These are phyloP conservation scores for Trinectes maculatus DNA, from an alignment of 2,113 vertebrate species.

Conservation along the genomic window DNA sequence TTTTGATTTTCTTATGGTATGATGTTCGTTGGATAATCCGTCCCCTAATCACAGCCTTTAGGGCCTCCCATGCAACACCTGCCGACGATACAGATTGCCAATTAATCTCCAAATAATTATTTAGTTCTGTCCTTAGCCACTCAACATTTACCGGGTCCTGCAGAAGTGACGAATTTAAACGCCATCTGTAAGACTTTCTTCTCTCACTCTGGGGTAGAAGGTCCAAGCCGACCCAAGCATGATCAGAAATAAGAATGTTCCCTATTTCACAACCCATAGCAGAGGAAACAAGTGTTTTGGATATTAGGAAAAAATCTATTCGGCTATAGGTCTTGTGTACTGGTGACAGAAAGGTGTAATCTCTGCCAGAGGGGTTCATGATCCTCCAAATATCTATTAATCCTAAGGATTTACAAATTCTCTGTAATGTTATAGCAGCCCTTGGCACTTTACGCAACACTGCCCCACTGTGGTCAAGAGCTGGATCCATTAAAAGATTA, in stretches of 20 bases:
- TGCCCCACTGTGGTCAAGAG: not conserved
- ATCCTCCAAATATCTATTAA: slow-evolving; percentile 11
- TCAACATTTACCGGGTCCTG: not conserved
- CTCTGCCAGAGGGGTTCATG: slow-evolving; percentile 4
- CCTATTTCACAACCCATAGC: not conserved
- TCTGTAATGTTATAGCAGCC: not conserved
- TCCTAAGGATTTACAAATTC: not conserved
- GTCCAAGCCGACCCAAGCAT: not conserved
- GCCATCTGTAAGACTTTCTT: not conserved
- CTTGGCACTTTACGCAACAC: not conserved
- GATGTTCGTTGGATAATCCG: not conserved
- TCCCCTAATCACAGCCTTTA: slow-evolving; percentile 2
- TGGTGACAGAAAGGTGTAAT: not conserved
- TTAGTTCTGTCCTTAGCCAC: not conserved
- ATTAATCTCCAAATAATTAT: not conserved
- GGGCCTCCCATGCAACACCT: not conserved
- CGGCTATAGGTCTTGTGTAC: not conserved
- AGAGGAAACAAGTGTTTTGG: not conserved
- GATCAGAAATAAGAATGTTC: not conserved
- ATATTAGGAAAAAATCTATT: not conserved
- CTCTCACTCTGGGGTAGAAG: not conserved
- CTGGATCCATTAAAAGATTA: not conserved
- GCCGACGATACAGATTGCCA: not conserved
- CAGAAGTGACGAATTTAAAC: not conserved
- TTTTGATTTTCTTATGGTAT: slow-evolving; percentile 1